A percentile compares a stretch with the other conserved stretches of the same genome.
These are phyloP conservation scores for Aldrovandia affinis DNA, from an alignment of 2,797 vertebrate species.

Conservation along the genomic window DNA sequence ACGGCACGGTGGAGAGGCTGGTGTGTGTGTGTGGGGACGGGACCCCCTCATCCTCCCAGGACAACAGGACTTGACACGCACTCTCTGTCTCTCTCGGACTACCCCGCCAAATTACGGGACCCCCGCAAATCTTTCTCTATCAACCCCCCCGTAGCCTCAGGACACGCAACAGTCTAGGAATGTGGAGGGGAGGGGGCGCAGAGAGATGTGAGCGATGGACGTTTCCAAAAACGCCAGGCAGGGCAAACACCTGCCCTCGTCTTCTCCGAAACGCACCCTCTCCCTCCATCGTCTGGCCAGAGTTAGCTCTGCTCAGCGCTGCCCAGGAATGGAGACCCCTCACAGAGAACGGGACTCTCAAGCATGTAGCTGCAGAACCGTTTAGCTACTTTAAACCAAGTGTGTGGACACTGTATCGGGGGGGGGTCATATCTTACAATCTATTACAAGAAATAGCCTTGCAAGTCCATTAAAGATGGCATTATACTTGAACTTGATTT, in stretches of 20 bases:
- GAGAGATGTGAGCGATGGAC: not conserved
- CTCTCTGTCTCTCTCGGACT: constrained; percentile 19
- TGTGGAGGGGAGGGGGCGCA: too few species aligned
- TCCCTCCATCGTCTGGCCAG: too few species aligned
- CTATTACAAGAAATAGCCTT: constrained; percentile 3
- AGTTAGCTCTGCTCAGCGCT: not conserved
- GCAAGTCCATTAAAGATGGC: constrained; percentile 35
- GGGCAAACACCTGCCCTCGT: not conserved
- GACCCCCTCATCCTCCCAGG: constrained; percentile 46
- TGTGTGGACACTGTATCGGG: constrained; percentile 32
- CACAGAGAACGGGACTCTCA: constrained; percentile 24
- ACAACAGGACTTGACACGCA: constrained; percentile 57
- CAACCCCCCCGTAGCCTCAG: too few species aligned
- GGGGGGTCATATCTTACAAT: not conserved
- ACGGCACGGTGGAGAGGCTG: constrained; percentile 30
- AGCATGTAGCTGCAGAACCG: constrained; percentile 14
- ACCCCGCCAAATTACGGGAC: not conserved
- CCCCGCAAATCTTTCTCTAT: not conserved
- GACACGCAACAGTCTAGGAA: not conserved
- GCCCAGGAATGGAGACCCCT: constrained; percentile 5
- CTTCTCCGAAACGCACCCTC: not conserved
- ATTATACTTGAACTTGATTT: constrained; percentile 39
- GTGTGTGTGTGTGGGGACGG: constrained; percentile 29
- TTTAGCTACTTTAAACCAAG: constrained; percentile 38
- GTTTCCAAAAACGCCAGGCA: constrained; percentile 9